A percentile compares a stretch with the other conserved stretches of the same genome.
Conservation (phyloP, 2,888 invertebrate species). For the Chalcosyrphus nemorum region DNA sequence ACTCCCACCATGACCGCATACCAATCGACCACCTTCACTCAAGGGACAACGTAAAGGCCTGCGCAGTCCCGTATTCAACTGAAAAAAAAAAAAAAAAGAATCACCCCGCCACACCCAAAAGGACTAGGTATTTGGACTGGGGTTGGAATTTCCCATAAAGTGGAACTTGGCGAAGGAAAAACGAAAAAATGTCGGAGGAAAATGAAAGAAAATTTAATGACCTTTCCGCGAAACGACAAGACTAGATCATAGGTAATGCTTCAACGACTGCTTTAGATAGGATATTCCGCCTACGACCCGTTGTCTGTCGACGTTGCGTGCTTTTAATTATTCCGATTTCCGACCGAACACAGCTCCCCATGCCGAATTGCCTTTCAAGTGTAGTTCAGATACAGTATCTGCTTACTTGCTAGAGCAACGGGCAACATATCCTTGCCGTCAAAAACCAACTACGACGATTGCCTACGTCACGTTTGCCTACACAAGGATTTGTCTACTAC, state of each 20-base stretch:
- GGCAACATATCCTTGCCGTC: conserved; percentile 40
- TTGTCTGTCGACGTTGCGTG: conserved; percentile 57
- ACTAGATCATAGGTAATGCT: conserved; percentile 28
- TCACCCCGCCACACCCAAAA: conserved; percentile 40
- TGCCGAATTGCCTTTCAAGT: conserved; percentile 21
- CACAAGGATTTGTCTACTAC: conserved; percentile 25
- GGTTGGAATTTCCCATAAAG: conserved; percentile 51
- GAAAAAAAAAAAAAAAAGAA: conserved; percentile 20
- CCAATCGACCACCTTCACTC: conserved; percentile 28
- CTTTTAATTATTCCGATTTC: conserved; percentile 62
- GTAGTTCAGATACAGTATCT: conserved; percentile 20
- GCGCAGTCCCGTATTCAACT: conserved; percentile 46
- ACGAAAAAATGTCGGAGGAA: conserved; percentile 39
- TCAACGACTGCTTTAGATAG: background rate
- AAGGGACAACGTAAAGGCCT: conserved; percentile 56
- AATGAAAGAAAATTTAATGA: conserved; percentile 68
- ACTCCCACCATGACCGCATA: conserved; percentile 43
- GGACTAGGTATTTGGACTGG: conserved; percentile 29
- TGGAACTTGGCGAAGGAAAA: conserved; percentile 22
- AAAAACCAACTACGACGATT: conserved; percentile 3
- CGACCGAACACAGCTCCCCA: conserved; percentile 22
- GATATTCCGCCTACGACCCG: conserved; percentile 38
- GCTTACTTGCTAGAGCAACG: background rate
- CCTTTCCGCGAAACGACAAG: conserved; percentile 59
- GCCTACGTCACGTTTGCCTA: conserved; percentile 48